These are phyloP conservation scores for Drosophila kikkawai DNA, from an alignment of 1,140 invertebrate species.

Conservation along the genomic window DNA sequence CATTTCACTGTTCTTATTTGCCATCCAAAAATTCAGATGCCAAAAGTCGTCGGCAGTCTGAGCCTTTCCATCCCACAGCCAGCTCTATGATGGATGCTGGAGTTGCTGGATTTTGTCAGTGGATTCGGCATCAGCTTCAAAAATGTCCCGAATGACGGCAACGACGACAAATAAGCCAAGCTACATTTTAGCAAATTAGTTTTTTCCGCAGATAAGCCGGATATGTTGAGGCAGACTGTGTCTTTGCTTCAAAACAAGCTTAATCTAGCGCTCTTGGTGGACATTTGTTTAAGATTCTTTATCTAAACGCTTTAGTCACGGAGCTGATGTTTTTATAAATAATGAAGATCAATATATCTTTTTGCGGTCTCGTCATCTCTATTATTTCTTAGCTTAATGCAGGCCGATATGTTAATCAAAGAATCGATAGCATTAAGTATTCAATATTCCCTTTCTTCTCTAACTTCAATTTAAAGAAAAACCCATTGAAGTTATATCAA, in stretches of 20 bases:
- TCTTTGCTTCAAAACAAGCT: not conserved
- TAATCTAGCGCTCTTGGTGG: slow-evolving; percentile 6
- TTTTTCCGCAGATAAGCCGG: slow-evolving; percentile 67
- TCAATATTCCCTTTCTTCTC: not conserved
- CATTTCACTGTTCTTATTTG: slow-evolving; percentile 63
- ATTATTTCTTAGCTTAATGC: not conserved
- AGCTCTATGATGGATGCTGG: slow-evolving; percentile 63
- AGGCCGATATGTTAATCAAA: not conserved
- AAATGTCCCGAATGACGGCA: slow-evolving; percentile 28
- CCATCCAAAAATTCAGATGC: slow-evolving; percentile 58
- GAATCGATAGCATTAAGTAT: not conserved
- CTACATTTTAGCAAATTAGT: slow-evolving; percentile 79
- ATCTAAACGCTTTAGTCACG: slow-evolving; percentile 9
- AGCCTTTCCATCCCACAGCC: not conserved
- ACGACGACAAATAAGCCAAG: slow-evolving; percentile 66
- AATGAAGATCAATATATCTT: slow-evolving; percentile 9
- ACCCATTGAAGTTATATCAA: too few relatives aligned
- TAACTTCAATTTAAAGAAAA: too few relatives aligned
- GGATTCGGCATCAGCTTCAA: slow-evolving; percentile 30
- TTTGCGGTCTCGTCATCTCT: not conserved
- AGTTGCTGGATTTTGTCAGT: slow-evolving; percentile 46
- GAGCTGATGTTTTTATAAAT: slow-evolving; percentile 12
- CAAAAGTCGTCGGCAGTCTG: slow-evolving; percentile 57
- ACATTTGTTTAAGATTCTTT: slow-evolving; percentile 18
- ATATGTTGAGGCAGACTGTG: slow-evolving; percentile 23